Percentiles rank a stretch among this genome's conserved stretches.
These are phyloP conservation scores for Anthopleura sola DNA, from an alignment of 64 coral and sea anemone species.

Conservation along the genomic window DNA sequence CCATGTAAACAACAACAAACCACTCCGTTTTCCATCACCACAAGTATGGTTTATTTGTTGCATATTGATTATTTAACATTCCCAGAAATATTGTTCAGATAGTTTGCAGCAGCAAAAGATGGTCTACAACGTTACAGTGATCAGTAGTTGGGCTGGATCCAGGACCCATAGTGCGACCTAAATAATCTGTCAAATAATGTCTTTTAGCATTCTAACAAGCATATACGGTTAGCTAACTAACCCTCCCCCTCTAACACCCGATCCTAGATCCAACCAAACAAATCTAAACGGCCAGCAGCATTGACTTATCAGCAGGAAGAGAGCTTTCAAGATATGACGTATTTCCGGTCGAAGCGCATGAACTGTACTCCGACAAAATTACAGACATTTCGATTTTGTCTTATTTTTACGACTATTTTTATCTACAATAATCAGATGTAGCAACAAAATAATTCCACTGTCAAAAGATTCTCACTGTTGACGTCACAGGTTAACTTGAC, in stretches of 20 bases:
- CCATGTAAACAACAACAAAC: not conserved
- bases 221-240: not conserved
- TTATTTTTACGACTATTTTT: too few species aligned
- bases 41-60: not conserved
- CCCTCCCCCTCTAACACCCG: not conserved
- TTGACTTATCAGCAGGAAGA: not conserved
- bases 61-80: not conserved
- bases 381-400: too few species aligned
- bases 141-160: not conserved
- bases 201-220: not conserved
- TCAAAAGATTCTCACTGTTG: too few species aligned
- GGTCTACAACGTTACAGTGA: not conserved
- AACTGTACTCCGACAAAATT: too few species aligned
- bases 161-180: not conserved
- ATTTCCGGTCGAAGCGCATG: not conserved
- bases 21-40: not conserved
- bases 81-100: not conserved
- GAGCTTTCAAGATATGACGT: not conserved
- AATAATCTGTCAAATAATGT: not conserved
- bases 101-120: not conserved
- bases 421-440: too few species aligned
- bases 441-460: too few species aligned
- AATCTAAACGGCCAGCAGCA: not conserved
- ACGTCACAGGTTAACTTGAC: too few species aligned
- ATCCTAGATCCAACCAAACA: not conserved